Percentiles rank a stretch among this genome's conserved stretches.
Conservation (phyloP, 1,140 invertebrate species). For the Anoplophora glabripennis region DNA sequence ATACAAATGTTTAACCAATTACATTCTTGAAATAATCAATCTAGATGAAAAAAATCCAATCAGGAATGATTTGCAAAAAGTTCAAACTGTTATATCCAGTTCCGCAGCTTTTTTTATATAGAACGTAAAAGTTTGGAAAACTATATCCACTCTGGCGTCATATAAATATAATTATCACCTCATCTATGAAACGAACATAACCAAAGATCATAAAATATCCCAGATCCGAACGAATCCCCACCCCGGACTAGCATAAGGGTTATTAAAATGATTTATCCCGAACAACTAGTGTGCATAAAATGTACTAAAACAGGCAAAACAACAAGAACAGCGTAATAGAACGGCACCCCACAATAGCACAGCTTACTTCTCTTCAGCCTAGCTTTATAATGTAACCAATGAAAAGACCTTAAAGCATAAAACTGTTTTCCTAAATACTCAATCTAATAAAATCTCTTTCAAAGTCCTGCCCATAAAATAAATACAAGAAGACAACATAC, state of each 20-base stretch:
- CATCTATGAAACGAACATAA: no score
- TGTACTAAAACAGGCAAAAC: constrained; percentile 18
- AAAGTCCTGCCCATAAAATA: constrained; percentile 47
- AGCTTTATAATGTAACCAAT: constrained; percentile 43
- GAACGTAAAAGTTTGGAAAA: no score
- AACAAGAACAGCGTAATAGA: constrained; percentile 34
- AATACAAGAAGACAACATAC: constrained; percentile 35
- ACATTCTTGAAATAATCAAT: no score
- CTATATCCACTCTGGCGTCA: no score
- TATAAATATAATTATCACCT: no score
- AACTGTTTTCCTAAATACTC: constrained; percentile 46
- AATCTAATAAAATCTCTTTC: constrained; percentile 46
- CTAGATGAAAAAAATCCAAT: no score
- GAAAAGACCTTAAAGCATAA: constrained; percentile 42
- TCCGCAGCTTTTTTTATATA: no score
- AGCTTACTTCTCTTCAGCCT: constrained; percentile 26
- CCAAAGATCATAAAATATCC: no score
- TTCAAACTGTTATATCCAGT: no score
- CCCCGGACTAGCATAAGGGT: not conserved
- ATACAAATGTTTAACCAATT: no score
- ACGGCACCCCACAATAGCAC: constrained; percentile 34
- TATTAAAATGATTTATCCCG: constrained; percentile 1
- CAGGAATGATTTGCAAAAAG: no score
- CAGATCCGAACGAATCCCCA: no score
- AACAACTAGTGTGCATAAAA: constrained; percentile 12